These are phyloP conservation scores for Psilopogon haemacephalus DNA, from an alignment of 2,113 vertebrate genomes.

Conservation along the genomic window DNA sequence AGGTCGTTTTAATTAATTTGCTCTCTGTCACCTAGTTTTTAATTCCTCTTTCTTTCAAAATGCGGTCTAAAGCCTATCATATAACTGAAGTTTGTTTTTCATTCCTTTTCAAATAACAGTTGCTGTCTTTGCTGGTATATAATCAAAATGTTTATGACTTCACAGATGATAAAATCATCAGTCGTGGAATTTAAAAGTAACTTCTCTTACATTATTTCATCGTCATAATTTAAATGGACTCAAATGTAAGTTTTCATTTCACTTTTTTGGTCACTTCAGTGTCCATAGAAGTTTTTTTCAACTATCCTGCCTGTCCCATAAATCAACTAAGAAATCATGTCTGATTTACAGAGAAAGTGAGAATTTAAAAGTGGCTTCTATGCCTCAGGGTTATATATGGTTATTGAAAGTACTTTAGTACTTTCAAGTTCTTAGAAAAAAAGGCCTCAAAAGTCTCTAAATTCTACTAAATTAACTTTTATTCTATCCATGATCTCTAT, in stretches of 20 bases:
- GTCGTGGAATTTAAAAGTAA: background rate
- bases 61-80: background rate
- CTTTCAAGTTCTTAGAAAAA: background rate
- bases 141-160: background rate
- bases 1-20: background rate
- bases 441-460: background rate
- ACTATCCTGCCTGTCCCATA: background rate
- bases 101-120: background rate
- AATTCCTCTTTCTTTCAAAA: background rate
- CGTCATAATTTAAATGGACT: background rate
- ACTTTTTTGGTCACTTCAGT: background rate
- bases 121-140: background rate
- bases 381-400: background rate
- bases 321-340: background rate
- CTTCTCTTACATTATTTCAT: background rate
- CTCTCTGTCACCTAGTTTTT: background rate
- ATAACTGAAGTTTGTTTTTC: too few species aligned
- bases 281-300: background rate
- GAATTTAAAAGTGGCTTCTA: background rate
- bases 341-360: background rate
- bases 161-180: background rate
- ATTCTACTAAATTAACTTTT: background rate
- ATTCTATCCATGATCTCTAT: background rate
- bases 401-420: background rate
- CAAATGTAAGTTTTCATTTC: background rate